Conservation (phyloP, 92 coral and sea anemone genomes). For the Siderastrea siderea region DNA sequence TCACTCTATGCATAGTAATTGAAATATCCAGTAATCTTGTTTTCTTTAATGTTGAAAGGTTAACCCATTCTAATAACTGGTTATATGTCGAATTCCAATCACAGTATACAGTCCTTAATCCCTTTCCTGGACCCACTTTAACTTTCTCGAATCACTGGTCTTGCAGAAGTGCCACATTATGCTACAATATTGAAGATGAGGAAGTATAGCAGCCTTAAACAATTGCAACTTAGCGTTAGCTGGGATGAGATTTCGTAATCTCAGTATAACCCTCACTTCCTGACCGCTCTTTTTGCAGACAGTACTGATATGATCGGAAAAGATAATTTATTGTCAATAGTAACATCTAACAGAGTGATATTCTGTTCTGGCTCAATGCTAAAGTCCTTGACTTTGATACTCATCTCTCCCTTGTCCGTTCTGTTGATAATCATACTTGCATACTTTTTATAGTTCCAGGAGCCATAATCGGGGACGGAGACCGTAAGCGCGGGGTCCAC, state of each 20-base stretch:
- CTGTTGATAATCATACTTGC: constrained; percentile 28
- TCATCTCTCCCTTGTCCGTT: constrained; percentile 24
- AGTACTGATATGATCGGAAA: constrained; percentile 22
- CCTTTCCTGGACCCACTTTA: background rate
- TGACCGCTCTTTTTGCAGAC: constrained; percentile 43
- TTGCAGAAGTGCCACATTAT: background rate
- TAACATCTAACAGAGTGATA: constrained; percentile 32
- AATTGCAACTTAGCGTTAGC: background rate
- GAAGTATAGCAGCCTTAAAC: background rate
- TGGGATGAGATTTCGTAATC: background rate
- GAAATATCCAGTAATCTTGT: background rate
- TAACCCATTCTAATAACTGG: background rate
- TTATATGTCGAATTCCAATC: background rate
- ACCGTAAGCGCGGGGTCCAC: too few species aligned
- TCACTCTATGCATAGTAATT: background rate
- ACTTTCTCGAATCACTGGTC: background rate
- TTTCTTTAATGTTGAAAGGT: background rate
- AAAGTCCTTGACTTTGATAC: constrained; percentile 37
- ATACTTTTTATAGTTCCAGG: constrained; percentile 32
- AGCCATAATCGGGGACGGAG: too few species aligned
- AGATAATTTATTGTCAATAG: constrained; percentile 27
- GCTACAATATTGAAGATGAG: background rate
- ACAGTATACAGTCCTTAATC: constrained; percentile 1
- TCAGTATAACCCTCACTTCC: background rate
- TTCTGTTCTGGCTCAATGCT: constrained; percentile 40